phyloP scores from a whole-genome alignment of 2,113 vertebrate species.

The Baryphthengus martii region DNA sequence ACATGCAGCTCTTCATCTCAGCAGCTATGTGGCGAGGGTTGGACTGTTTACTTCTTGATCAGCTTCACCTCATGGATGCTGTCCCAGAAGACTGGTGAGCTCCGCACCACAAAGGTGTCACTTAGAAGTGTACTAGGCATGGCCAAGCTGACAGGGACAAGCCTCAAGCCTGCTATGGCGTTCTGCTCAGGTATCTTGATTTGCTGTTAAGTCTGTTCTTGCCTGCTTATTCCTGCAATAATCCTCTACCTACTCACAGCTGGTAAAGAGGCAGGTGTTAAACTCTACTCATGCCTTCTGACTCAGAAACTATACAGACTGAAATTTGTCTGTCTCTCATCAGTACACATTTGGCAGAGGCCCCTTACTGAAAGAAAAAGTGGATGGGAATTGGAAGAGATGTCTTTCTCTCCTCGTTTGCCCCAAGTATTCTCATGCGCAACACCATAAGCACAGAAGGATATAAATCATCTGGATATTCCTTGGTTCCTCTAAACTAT shows the following conservation, averaged over 20 bases:
- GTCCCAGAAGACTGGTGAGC: background rate
- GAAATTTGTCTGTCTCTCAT: background rate
- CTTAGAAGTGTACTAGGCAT: background rate
- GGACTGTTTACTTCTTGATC: background rate
- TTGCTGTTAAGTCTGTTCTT: background rate
- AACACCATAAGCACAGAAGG: background rate
- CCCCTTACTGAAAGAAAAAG: background rate
- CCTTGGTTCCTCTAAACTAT: background rate
- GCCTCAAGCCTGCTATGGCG: background rate
- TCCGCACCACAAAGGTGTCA: background rate
- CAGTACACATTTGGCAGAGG: background rate
- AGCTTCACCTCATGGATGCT: background rate
- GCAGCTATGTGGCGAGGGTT: accelerated
- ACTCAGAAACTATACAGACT: background rate
- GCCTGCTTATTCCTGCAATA: background rate
- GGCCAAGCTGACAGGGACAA: background rate
- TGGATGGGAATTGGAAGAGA: background rate
- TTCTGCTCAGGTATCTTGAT: background rate
- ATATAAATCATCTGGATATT: background rate
- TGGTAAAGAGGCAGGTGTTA: background rate
- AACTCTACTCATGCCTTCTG: background rate
- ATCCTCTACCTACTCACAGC: background rate
- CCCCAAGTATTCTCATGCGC: background rate
- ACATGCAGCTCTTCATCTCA: background rate
- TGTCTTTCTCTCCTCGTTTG: background rate